phyloP scores from a whole-genome alignment of 2,113 vertebrate species.

The Cyanoderma ruficeps region DNA sequence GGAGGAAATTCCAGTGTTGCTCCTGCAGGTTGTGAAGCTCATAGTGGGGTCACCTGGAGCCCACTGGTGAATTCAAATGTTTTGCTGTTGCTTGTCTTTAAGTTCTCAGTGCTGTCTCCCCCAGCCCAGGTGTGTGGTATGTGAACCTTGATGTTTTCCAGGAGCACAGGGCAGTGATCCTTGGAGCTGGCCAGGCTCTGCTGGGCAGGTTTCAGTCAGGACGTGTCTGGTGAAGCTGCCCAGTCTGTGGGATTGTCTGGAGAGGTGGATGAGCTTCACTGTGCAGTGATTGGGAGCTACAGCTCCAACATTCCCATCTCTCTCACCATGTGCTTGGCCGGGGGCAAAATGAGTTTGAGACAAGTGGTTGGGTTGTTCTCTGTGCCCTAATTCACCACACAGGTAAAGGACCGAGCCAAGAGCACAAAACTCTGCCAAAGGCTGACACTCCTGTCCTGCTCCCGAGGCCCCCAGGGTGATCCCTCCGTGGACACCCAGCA shows the following conservation, averaged over 20 bases:
- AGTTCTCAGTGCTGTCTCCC: not conserved
- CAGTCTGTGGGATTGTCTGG: not conserved
- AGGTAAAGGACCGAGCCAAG: rapidly evolving
- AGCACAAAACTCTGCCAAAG: not conserved
- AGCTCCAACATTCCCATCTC: not conserved
- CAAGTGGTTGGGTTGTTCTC: not conserved
- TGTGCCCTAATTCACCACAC: not conserved
- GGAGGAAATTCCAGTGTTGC: not conserved
- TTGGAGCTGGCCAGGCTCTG: not conserved
- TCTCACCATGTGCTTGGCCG: not conserved
- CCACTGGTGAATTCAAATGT: not conserved
- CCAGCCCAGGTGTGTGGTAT: rapidly evolving
- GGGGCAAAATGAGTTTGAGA: not conserved
- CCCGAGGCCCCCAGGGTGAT: rapidly evolving
- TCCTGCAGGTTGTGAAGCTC: not conserved
- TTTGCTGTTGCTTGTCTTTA: not conserved
- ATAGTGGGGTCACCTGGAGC: rapidly evolving
- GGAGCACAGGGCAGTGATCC: not conserved
- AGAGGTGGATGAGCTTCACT: not conserved
- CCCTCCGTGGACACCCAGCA: rapidly evolving
- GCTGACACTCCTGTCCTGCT: not conserved
- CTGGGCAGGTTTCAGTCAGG: not conserved
- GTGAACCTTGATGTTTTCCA: rapidly evolving
- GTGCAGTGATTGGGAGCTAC: rapidly evolving
- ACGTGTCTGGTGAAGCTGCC: not conserved